Conservation (phyloP, 2,888 invertebrate genomes). For the Cacoxenus indagator region DNA sequence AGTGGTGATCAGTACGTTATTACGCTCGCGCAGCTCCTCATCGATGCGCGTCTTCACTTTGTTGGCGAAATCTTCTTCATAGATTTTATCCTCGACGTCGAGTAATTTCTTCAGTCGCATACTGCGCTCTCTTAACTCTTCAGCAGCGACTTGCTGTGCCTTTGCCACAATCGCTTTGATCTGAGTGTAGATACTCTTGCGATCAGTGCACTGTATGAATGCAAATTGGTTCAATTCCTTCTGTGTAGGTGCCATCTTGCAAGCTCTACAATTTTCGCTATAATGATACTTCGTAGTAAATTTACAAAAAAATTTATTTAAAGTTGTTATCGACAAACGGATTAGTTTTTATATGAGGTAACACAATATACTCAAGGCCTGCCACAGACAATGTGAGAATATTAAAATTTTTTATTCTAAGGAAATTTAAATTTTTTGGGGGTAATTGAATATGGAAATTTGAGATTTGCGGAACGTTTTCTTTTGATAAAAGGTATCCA, state of each 20-base stretch:
- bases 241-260: slow-evolving; percentile 30
- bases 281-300: background rate
- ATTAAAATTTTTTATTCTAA: too few relatives aligned
- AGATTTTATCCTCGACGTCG: slow-evolving; percentile 59
- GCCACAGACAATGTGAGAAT: background rate
- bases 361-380: background rate
- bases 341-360: background rate
- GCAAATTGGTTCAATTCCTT: slow-evolving; percentile 46
- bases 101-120: slow-evolving; percentile 47
- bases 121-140: slow-evolving; percentile 57
- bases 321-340: background rate
- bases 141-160: slow-evolving; percentile 52
- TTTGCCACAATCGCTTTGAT: slow-evolving; percentile 59
- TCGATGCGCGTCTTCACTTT: slow-evolving; percentile 63
- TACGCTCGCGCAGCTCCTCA: slow-evolving; percentile 60
- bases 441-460: too few relatives aligned
- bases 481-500: too few relatives aligned
- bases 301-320: background rate
- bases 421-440: too few relatives aligned
- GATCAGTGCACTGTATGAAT: slow-evolving; percentile 60
- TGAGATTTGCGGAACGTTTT: too few relatives aligned
- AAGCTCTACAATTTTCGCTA: background rate
- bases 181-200: slow-evolving; percentile 59
- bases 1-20: slow-evolving; percentile 54
- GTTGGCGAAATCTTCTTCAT: slow-evolving; percentile 61